Evolutionary conservation across 2,113 vertebrate genomes (phyloP).

Genomic region (Nothocercus julius): DNA sequence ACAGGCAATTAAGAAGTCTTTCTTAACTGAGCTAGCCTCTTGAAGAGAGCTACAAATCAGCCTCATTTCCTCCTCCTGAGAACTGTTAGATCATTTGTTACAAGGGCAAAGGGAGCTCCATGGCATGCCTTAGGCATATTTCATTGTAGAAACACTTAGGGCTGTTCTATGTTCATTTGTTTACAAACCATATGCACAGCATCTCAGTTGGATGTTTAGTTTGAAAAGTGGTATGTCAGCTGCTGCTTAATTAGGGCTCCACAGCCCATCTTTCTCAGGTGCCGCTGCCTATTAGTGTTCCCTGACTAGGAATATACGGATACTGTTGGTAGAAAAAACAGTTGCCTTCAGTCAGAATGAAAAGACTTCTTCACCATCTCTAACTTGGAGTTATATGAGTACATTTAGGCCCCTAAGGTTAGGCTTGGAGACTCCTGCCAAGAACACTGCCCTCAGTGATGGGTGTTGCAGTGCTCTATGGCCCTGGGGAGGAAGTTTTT

Average conservation of each 20-base stretch:
- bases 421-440: background rate
- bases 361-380: background rate
- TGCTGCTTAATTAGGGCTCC: conserved; percentile 24
- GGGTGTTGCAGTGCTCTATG: background rate
- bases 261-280: conserved; percentile 20
- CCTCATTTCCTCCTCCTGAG: conserved; percentile 41
- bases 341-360: background rate
- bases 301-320: conserved; percentile 34
- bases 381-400: background rate
- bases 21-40: conserved; percentile 6
- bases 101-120: conserved; percentile 18
- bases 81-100: conserved; percentile 37
- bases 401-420: background rate
- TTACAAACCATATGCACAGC: conserved; percentile 28
- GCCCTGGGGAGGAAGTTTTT: background rate
- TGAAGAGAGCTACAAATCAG: conserved; percentile 50
- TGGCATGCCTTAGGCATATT: background rate
- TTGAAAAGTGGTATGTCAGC: conserved; percentile 25
- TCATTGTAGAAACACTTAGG: background rate
- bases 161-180: conserved; percentile 34
- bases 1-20: conserved; percentile 37
- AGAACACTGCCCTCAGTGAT: background rate
- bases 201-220: conserved; percentile 48
- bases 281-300: background rate
- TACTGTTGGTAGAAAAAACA: background rate